A percentile compares a stretch with the other conserved stretches of the same genome.
Evolutionary conservation across 2,888 invertebrate genomes (phyloP).

Genomic region (Euproctis similis): DNA sequence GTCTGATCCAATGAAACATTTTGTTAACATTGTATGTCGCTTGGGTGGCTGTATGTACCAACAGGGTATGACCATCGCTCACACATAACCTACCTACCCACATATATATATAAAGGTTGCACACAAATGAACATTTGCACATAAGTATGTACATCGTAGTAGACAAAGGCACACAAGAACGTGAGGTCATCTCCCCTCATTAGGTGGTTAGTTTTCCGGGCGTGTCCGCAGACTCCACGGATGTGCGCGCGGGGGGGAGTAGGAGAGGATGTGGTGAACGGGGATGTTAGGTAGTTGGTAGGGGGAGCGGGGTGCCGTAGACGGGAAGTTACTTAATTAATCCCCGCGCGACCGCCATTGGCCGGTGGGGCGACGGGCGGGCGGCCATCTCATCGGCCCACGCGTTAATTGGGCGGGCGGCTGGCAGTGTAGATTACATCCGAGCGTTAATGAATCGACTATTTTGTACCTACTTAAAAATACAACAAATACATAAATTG

Average conservation of each 20-base stretch:
- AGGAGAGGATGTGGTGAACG: no score
- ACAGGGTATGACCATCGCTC: conserved; percentile 33
- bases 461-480: no score
- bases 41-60: no score
- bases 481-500: no score
- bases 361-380: conserved; percentile 57
- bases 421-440: conserved; percentile 48
- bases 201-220: conserved; percentile 76
- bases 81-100: conserved; percentile 57
- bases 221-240: conserved; percentile 73
- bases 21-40: no score
- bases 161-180: conserved; percentile 71
- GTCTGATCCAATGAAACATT: no score
- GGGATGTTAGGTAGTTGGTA: conserved; percentile 15
- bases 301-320: conserved; percentile 38
- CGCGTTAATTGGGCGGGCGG: conserved; percentile 74
- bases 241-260: conserved; percentile 27
- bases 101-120: conserved; percentile 57
- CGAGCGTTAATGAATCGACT: conserved; percentile 60
- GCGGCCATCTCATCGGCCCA: conserved; percentile 65
- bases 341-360: conserved; percentile 72
- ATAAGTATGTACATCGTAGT: conserved; percentile 50
- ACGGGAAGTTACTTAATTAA: conserved; percentile 75
- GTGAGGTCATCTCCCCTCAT: conserved; percentile 76
- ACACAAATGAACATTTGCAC: conserved; percentile 63